These are phyloP conservation scores for Drosophila pseudotakahashii DNA, from an alignment of 2,888 invertebrate species.

Conservation along the genomic window DNA sequence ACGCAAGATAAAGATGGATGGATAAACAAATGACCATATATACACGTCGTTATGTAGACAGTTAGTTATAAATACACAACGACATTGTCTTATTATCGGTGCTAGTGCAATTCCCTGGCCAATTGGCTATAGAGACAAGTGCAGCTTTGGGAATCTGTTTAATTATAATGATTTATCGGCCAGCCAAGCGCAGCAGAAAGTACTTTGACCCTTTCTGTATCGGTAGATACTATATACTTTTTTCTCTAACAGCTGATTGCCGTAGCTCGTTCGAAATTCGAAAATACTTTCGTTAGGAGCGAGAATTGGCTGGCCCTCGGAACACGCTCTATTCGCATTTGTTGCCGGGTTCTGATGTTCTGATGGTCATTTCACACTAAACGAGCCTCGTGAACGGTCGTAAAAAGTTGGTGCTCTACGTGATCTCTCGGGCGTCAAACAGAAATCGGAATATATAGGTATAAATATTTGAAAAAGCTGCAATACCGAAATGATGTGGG, in stretches of 20 bases:
- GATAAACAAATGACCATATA: slow-evolving; percentile 22
- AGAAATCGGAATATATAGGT: background rate
- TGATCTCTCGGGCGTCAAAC: background rate
- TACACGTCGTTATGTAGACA: slow-evolving; percentile 3
- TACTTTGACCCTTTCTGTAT: slow-evolving; percentile 39
- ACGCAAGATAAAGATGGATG: slow-evolving; percentile 24
- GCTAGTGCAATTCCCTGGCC: background rate
- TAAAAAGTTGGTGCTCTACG: slow-evolving; percentile 14
- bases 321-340: slow-evolving; percentile 25
- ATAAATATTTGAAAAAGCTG: background rate
- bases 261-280: slow-evolving; percentile 43
- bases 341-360: slow-evolving; percentile 33
- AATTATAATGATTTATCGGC: slow-evolving; percentile 34
- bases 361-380: slow-evolving; percentile 41
- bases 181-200: slow-evolving; percentile 27
- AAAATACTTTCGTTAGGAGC: slow-evolving; percentile 52
- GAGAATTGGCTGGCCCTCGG: slow-evolving; percentile 35
- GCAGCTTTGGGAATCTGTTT: slow-evolving; percentile 35
- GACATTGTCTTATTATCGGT: slow-evolving; percentile 17
- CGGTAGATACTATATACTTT: background rate
- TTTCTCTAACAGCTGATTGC: slow-evolving; percentile 40
- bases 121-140: slow-evolving; percentile 22
- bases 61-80: slow-evolving; percentile 9
- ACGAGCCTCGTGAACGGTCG: slow-evolving; percentile 30
- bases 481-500: background rate